Conservation (phyloP, 1,140 invertebrate species). For the Drosophila kurseongensis region DNA sequence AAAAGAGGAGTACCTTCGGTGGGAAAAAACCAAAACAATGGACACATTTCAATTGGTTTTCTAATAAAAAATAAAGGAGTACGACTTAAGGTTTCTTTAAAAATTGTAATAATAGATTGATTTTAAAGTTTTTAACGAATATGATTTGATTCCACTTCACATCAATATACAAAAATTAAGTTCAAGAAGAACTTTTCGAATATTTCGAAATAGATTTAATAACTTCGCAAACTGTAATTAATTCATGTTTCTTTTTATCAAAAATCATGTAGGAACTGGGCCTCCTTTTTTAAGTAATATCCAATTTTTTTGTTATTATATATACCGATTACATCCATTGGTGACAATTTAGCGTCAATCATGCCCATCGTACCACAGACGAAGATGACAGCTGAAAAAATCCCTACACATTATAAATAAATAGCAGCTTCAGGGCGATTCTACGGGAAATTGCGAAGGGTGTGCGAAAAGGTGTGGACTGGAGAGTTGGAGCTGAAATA, state of each 20-base stretch:
- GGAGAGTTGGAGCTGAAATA: constrained; percentile 27
- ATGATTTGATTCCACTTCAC: too few relatives aligned
- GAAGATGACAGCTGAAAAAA: constrained; percentile 12
- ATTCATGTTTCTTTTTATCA: too few relatives aligned
- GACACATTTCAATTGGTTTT: constrained; percentile 3
- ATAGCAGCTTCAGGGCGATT: constrained; percentile 52
- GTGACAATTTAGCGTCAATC: neutral
- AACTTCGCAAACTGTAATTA: too few relatives aligned
- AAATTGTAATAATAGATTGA: too few relatives aligned
- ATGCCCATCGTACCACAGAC: constrained; percentile 31
- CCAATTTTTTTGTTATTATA: neutral
- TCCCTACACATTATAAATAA: constrained; percentile 68
- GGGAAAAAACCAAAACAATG: constrained; percentile 23
- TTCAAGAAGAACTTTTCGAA: too few relatives aligned
- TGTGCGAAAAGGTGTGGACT: constrained; percentile 20
- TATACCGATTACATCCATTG: neutral
- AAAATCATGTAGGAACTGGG: too few relatives aligned
- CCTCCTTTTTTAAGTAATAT: too few relatives aligned
- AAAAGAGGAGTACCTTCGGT: constrained; percentile 4
- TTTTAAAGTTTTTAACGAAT: too few relatives aligned
- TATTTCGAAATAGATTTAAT: too few relatives aligned
- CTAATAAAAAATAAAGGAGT: neutral
- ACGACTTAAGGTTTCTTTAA: too few relatives aligned
- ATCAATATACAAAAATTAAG: too few relatives aligned
- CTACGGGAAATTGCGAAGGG: constrained; percentile 4